These are phyloP conservation scores for Andricus quercusramuli DNA, from an alignment of 2,888 invertebrate species.

Conservation along the genomic window DNA sequence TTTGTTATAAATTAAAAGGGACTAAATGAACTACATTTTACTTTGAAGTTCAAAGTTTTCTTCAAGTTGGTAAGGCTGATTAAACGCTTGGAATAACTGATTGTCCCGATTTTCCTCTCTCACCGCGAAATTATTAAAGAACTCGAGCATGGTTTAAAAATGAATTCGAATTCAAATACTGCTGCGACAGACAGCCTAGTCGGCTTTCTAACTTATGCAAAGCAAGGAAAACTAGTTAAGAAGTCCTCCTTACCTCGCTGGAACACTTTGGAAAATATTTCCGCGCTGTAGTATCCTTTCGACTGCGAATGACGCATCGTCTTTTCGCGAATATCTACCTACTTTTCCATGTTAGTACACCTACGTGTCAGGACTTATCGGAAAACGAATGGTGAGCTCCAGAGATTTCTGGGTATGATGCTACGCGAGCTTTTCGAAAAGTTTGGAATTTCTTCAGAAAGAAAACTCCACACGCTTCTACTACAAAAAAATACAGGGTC, in stretches of 20 bases:
- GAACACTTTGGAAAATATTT: slow-evolving; percentile 53
- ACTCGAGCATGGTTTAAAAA: slow-evolving; percentile 16
- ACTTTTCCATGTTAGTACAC: slow-evolving; percentile 19
- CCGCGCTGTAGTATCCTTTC: slow-evolving; percentile 48
- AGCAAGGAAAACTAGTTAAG: slow-evolving; percentile 52
- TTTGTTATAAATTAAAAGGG: neutral
- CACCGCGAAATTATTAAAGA: slow-evolving; percentile 1
- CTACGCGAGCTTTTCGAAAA: neutral
- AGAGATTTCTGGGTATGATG: neutral
- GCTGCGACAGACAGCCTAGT: slow-evolving; percentile 35
- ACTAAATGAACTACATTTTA: neutral
- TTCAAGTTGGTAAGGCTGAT: neutral
- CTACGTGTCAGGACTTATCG: neutral
- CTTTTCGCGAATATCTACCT: slow-evolving; percentile 47
- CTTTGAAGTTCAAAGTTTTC: neutral
- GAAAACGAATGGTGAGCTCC: neutral
- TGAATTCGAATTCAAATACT: slow-evolving; percentile 29
- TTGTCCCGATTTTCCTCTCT: neutral
- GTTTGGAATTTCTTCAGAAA: neutral
- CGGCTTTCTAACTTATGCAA: slow-evolving; percentile 28
- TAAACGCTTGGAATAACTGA: neutral
- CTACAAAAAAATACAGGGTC: neutral
- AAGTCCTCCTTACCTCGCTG: slow-evolving; percentile 46
- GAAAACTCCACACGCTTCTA: neutral
- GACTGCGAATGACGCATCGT: slow-evolving; percentile 50